Conservation (phyloP, 2,113 vertebrate genomes). For the Phainopepla nitens region DNA sequence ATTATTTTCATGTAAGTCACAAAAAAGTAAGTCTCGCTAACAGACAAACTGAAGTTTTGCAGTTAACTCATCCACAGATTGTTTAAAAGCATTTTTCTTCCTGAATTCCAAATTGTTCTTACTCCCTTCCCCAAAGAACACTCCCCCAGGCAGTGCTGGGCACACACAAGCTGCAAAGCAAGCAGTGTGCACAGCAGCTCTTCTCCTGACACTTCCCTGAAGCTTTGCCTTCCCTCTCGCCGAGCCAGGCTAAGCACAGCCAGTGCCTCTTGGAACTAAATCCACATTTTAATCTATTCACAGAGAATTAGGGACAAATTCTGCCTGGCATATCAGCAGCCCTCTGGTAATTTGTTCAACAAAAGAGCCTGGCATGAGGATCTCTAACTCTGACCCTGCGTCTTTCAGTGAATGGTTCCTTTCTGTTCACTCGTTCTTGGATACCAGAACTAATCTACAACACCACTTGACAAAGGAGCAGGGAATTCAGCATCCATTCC, state of each 20-base stretch:
- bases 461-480: not conserved
- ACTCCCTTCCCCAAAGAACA: not conserved
- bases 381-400: not conserved
- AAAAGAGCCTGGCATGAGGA: conserved; percentile 1
- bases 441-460: not conserved
- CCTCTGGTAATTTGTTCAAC: conserved; percentile 9
- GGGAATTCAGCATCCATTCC: not conserved
- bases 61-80: not conserved
- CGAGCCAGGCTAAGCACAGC: not conserved
- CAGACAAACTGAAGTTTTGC: not conserved
- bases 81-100: not conserved
- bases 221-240: not conserved
- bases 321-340: not conserved
- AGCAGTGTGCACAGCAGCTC: not conserved
- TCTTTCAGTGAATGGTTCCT: not conserved
- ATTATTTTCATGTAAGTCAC: not conserved
- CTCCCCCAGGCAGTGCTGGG: not conserved
- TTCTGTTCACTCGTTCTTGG: not conserved
- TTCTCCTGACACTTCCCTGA: not conserved
- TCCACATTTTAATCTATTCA: not conserved
- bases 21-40: not conserved
- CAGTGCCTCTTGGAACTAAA: not conserved
- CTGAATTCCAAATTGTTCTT: not conserved
- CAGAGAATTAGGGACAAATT: not conserved
- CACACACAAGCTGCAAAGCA: not conserved